Evolutionary conservation across 2,113 vertebrate species (phyloP).

Genomic region (Sander vitreus): DNA sequence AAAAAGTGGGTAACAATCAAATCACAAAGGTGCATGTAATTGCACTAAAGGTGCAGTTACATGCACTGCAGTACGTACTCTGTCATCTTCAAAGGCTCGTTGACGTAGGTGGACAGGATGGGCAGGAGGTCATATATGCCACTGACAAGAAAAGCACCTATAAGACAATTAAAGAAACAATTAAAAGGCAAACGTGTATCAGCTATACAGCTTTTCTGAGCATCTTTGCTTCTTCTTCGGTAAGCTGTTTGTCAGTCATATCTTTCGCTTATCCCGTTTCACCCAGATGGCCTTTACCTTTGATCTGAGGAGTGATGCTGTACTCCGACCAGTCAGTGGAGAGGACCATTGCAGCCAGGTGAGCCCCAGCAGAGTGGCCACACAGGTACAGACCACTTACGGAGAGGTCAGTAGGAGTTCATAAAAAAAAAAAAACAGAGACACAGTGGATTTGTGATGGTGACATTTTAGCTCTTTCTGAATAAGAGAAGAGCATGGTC

Average conservation of each 20-base stretch:
- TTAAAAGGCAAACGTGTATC: neutral
- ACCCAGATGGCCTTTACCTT: conserved; percentile 81
- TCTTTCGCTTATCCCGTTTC: neutral
- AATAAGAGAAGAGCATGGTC: neutral
- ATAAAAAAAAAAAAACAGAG: neutral
- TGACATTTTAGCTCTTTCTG: neutral
- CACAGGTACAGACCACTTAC: conserved; percentile 92
- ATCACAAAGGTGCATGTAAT: neutral
- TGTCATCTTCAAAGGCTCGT: conserved; percentile 87
- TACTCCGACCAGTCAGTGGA: conserved; percentile 89
- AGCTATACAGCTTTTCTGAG: neutral
- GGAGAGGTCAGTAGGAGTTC: fast-evolving
- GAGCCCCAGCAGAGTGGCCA: conserved; percentile 96
- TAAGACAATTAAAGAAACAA: conserved; percentile 1
- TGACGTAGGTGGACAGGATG: conserved; percentile 87
- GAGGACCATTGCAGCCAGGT: conserved; percentile 92
- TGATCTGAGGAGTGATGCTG: conserved; percentile 85
- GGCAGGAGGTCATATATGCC: conserved; percentile 94
- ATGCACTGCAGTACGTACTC: conserved; percentile 79
- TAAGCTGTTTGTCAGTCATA: neutral
- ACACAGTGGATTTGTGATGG: neutral
- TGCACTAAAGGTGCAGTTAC: neutral
- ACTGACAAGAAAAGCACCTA: conserved; percentile 92
- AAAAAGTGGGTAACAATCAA: neutral
- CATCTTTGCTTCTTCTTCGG: neutral